phyloP scores from a whole-genome alignment of 2,888 invertebrate species.

The Tetheella fluctuosa region DNA sequence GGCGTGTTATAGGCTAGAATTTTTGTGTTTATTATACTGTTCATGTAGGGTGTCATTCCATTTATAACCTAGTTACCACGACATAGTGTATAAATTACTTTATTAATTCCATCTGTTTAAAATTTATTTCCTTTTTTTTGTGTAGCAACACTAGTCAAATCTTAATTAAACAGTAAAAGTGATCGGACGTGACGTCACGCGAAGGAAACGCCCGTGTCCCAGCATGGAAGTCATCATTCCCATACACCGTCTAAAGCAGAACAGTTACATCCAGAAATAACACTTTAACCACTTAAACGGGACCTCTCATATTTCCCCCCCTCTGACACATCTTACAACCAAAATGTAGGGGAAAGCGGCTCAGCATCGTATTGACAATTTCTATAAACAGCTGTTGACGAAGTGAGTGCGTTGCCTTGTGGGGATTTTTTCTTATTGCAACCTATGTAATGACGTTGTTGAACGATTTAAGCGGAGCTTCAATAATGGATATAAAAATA shows the following conservation, averaged over 20 bases:
- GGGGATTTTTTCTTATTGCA: conserved; percentile 51
- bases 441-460: conserved; percentile 38
- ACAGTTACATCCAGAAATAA: conserved; percentile 71
- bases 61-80: background rate
- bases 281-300: conserved; percentile 34
- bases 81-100: background rate
- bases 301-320: conserved; percentile 30
- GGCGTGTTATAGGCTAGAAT: background rate
- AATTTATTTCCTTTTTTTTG: no score
- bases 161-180: conserved; percentile 11
- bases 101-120: background rate
- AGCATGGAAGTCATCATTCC: conserved; percentile 75
- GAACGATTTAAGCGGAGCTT: conserved; percentile 6
- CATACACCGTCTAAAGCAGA: conserved; percentile 61
- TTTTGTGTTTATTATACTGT: background rate
- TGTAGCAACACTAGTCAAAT: background rate
- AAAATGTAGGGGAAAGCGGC: conserved; percentile 31
- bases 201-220: conserved; percentile 72
- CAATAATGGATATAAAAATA: background rate
- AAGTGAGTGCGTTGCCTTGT: conserved; percentile 61
- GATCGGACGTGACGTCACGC: conserved; percentile 71
- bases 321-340: conserved; percentile 16
- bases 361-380: conserved; percentile 49
- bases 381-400: conserved; percentile 80
- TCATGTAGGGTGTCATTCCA: background rate